A percentile compares a stretch with the other conserved stretches of the same genome.
phyloP scores from a whole-genome alignment of 2,113 vertebrate genomes.

The Propithecus coquereli region DNA sequence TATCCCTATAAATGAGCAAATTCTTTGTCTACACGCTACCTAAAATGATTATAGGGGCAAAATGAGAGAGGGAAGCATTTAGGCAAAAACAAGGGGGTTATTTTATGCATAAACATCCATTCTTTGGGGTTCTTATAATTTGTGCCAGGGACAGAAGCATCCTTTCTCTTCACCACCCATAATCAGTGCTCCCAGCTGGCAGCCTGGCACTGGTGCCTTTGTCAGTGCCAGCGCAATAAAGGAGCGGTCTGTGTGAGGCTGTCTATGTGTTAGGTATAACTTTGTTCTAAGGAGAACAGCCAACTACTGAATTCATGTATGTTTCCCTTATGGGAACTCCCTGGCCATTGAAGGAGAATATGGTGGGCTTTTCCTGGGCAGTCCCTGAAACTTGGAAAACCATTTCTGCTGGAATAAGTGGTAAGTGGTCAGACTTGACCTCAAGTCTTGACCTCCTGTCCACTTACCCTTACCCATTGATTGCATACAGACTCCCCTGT shows the following conservation, averaged over 20 bases:
- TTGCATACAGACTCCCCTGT: slow-evolving; percentile 34
- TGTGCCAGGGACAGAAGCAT: slow-evolving; percentile 37
- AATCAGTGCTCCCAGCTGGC: slow-evolving; percentile 61
- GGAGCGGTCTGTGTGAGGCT: slow-evolving; percentile 7
- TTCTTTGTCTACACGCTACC: background rate
- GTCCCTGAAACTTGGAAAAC: background rate
- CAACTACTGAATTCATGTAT: background rate
- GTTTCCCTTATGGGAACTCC: background rate
- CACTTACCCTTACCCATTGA: background rate
- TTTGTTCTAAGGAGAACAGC: background rate
- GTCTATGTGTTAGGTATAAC: background rate
- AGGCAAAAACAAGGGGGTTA: background rate
- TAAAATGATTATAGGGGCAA: background rate
- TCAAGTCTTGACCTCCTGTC: slow-evolving; percentile 1
- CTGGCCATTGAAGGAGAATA: background rate
- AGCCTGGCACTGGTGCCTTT: slow-evolving; percentile 29
- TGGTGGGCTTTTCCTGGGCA: background rate
- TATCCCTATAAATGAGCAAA: background rate
- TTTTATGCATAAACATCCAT: slow-evolving; percentile 3
- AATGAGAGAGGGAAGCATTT: background rate
- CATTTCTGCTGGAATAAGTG: background rate
- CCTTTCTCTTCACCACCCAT: slow-evolving; percentile 16
- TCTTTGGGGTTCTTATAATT: background rate
- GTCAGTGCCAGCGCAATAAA: background rate
- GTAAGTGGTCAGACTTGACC: too few relatives aligned